Percentiles rank a stretch among this genome's conserved stretches.
Conservation (phyloP, 2,113 vertebrate genomes). For the Cyprinodon tularosa region DNA sequence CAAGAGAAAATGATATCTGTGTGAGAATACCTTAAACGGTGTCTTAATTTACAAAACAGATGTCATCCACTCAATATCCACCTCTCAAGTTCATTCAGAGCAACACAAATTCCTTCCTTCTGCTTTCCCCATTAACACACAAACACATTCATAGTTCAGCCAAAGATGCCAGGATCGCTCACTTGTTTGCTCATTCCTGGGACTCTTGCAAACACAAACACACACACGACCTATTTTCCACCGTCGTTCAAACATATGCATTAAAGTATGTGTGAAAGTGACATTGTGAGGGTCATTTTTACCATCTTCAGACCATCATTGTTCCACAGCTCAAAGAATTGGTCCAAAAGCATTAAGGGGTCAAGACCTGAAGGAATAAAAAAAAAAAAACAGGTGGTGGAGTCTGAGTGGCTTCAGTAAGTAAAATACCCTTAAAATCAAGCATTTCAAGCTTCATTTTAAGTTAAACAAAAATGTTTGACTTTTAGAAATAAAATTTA, state of each 20-base stretch:
- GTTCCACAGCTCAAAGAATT: slow-evolving; percentile 74
- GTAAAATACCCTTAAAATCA: not conserved
- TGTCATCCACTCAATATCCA: slow-evolving; percentile 73
- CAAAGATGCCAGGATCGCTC: slow-evolving; percentile 30
- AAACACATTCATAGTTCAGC: slow-evolving; percentile 31
- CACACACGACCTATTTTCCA: slow-evolving; percentile 3
- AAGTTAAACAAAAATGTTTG: not conserved
- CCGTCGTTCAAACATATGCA: slow-evolving; percentile 11
- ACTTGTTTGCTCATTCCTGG: slow-evolving; percentile 32
- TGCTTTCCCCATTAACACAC: slow-evolving; percentile 69
- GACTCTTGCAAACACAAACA: slow-evolving; percentile 30
- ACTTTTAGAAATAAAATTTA: not conserved
- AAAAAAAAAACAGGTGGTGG: slow-evolving; percentile 47
- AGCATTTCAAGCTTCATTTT: slow-evolving; percentile 1
- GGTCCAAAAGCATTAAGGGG: slow-evolving; percentile 63
- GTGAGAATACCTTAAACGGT: slow-evolving; percentile 53
- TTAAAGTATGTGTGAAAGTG: slow-evolving; percentile 28
- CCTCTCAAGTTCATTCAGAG: slow-evolving; percentile 76
- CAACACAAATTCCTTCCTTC: slow-evolving; percentile 75
- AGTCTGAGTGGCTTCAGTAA: slow-evolving; percentile 32
- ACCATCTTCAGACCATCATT: slow-evolving; percentile 74
- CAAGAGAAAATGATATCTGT: slow-evolving; percentile 68
- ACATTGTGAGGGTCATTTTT: slow-evolving; percentile 63
- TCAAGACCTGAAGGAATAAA: slow-evolving; percentile 68
- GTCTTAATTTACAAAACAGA: slow-evolving; percentile 75